These are phyloP conservation scores for Drosophila busckii DNA, from an alignment of 1,140 invertebrate genomes.

Conservation along the genomic window DNA sequence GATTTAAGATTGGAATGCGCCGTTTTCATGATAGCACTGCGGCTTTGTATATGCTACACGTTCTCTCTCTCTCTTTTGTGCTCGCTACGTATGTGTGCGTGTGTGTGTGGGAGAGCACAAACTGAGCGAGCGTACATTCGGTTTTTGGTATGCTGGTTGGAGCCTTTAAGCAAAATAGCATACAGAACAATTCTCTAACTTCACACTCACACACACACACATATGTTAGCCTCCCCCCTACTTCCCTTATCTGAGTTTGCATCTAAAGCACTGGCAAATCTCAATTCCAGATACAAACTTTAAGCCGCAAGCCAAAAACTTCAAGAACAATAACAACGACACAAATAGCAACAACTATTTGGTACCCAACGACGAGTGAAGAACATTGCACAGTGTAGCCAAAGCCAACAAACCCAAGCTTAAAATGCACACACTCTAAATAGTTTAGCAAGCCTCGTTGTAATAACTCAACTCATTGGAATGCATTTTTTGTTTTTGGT, in stretches of 20 bases:
- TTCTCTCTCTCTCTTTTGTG: too few species aligned
- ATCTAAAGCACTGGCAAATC: slow-evolving; percentile 24
- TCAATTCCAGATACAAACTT: slow-evolving; percentile 9
- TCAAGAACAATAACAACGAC: slow-evolving; percentile 26
- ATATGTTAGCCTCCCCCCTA: slow-evolving; percentile 5
- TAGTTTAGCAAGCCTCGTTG: too few species aligned
- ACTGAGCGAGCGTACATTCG: slow-evolving; percentile 30
- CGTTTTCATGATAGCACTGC: slow-evolving; percentile 41
- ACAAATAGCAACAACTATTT: slow-evolving; percentile 32
- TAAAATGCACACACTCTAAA: too few species aligned
- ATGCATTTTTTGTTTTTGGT: too few species aligned
- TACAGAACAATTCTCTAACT: slow-evolving; percentile 19
- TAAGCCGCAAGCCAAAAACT: slow-evolving; percentile 7
- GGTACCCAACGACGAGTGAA: slow-evolving; percentile 25
- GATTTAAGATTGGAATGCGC: slow-evolving; percentile 75
- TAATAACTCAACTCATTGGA: too few species aligned
- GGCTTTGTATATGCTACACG: not conserved
- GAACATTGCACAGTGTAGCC: not conserved
- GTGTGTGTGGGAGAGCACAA: slow-evolving; percentile 9
- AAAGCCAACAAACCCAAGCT: not conserved
- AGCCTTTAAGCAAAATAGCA: slow-evolving; percentile 27
- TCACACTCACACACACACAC: slow-evolving; percentile 7
- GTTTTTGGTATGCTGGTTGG: slow-evolving; percentile 35
- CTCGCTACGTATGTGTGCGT: not conserved
- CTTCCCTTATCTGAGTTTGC: slow-evolving; percentile 1